Conservation (phyloP, 2,888 invertebrate species). For the Furcula furcula region DNA sequence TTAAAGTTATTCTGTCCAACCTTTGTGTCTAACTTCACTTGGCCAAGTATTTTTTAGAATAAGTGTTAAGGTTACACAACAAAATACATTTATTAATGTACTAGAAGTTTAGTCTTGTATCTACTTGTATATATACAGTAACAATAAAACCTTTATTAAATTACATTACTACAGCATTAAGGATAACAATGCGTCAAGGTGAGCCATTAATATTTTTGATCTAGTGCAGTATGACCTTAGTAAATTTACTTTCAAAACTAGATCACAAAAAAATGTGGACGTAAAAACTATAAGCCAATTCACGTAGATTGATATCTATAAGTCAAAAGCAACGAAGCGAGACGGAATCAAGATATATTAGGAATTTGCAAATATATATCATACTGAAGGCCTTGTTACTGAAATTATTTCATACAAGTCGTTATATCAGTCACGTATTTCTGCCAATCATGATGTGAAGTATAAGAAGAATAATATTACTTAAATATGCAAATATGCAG, state of each 20-base stretch:
- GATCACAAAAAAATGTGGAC: slow-evolving; percentile 23
- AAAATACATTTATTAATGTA: slow-evolving; percentile 16
- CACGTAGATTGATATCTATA: slow-evolving; percentile 16
- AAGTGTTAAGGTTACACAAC: no score
- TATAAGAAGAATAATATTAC: slow-evolving; percentile 9
- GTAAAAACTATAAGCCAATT: slow-evolving; percentile 25
- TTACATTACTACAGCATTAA: no score
- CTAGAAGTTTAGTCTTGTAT: slow-evolving; percentile 6
- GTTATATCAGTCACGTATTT: slow-evolving; percentile 20
- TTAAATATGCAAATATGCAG: no score
- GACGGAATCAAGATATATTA: slow-evolving; percentile 4
- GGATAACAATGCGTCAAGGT: slow-evolving; percentile 29
- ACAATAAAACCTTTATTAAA: no score
- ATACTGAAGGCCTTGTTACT: slow-evolving; percentile 20
- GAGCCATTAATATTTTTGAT: slow-evolving; percentile 21
- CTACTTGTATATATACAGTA: no score
- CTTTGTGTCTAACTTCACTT: no score
- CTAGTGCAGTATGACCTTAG: slow-evolving; percentile 32
- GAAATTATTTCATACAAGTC: slow-evolving; percentile 9
- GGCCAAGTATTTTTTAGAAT: no score
- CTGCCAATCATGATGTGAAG: no score
- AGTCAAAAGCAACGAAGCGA: slow-evolving; percentile 11
- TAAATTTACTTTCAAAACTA: slow-evolving; percentile 33
- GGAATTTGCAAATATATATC: slow-evolving; percentile 9
- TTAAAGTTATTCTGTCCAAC: no score